phyloP scores from a whole-genome alignment of 2,113 vertebrate genomes.

The Apaloderma vittatum region DNA sequence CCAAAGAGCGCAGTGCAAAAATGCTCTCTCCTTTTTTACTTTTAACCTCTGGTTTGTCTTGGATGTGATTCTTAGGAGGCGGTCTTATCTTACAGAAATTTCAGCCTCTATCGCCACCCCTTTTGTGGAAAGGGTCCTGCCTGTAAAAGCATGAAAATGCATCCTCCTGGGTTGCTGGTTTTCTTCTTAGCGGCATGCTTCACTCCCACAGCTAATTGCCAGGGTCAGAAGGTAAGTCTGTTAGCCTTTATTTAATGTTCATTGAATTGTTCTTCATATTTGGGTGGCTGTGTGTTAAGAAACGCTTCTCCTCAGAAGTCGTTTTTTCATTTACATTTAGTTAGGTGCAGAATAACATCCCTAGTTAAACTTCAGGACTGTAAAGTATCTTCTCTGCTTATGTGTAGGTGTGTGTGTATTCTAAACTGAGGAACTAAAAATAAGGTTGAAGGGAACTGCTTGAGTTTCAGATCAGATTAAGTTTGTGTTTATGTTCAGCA shows the following conservation, averaged over 20 bases:
- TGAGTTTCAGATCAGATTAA: neutral
- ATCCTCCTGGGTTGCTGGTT: conserved; percentile 59
- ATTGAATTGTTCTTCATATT: neutral
- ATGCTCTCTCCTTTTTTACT: conserved; percentile 46
- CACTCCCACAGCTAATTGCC: conserved; percentile 37
- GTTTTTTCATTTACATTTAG: neutral
- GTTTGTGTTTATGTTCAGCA: neutral
- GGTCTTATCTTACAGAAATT: conserved; percentile 58
- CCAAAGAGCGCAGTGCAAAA: conserved; percentile 25
- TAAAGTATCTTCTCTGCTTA: neutral
- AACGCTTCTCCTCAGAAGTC: neutral
- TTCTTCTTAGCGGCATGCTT: conserved; percentile 50
- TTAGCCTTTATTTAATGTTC: neutral
- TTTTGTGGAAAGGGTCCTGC: conserved; percentile 47
- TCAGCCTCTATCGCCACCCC: conserved; percentile 4
- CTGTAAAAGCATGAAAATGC: conserved; percentile 60
- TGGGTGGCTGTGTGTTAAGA: accelerated
- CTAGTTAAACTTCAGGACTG: neutral
- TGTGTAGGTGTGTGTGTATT: neutral
- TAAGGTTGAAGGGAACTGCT: neutral
- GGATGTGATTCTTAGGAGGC: conserved; percentile 68
- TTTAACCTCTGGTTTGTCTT: conserved; percentile 72
- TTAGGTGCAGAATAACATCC: neutral
- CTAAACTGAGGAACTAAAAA: neutral
- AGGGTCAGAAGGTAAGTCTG: conserved; percentile 59